Conservation (phyloP, 2,113 vertebrate species). For the Thymallus thymallus region DNA sequence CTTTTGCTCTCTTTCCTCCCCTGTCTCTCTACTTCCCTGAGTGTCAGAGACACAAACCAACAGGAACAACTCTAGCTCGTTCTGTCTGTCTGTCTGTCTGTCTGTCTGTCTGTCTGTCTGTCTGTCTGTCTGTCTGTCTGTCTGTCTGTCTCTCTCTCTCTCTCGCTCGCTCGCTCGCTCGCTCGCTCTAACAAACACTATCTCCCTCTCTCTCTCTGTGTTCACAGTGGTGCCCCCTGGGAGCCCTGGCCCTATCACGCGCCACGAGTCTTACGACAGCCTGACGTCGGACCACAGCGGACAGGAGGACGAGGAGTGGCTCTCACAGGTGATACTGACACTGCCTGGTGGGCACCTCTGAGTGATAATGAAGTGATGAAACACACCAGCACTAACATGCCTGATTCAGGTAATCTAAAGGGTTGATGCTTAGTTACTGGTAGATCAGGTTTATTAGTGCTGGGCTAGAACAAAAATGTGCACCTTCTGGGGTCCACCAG, state of each 20-base stretch:
- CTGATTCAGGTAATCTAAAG: too few relatives aligned
- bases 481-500: too few relatives aligned
- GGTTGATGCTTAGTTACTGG: too few relatives aligned
- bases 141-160: neutral
- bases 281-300: conserved; percentile 90
- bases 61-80: neutral
- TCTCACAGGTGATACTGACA: conserved; percentile 86
- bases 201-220: neutral
- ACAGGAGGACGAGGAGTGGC: conserved; percentile 96
- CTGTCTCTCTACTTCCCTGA: conserved; percentile 14
- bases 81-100: too few relatives aligned
- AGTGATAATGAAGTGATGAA: too few relatives aligned
- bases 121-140: too few relatives aligned
- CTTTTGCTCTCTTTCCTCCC: neutral
- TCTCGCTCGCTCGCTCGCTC: neutral
- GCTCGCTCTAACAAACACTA: neutral
- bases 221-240: conserved; percentile 83
- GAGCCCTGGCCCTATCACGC: conserved; percentile 88
- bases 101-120: neutral
- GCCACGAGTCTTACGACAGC: conserved; percentile 93
- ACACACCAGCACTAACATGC: too few relatives aligned
- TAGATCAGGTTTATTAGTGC: too few relatives aligned
- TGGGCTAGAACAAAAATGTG: too few relatives aligned
- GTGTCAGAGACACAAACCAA: conserved; percentile 4
- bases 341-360: neutral